phyloP scores from a whole-genome alignment of 2,113 vertebrate species.

The Nannospalax galili region DNA sequence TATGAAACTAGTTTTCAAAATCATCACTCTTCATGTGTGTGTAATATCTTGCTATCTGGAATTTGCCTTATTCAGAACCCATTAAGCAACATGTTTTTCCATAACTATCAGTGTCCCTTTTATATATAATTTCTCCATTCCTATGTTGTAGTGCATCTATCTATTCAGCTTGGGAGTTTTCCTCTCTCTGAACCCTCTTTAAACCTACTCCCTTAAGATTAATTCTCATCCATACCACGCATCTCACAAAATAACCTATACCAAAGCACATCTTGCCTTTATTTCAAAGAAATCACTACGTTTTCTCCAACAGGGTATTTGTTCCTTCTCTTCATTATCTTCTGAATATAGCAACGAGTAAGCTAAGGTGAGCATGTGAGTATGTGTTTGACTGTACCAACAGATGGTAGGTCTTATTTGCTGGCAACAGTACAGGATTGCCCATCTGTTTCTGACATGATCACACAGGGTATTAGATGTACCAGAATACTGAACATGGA shows the following conservation, averaged over 20 bases:
- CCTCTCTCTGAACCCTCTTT: slow-evolving; percentile 47
- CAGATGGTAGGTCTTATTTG: slow-evolving; percentile 67
- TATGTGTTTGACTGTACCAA: slow-evolving; percentile 38
- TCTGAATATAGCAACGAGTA: slow-evolving; percentile 46
- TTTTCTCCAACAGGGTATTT: not conserved
- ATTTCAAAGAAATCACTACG: slow-evolving; percentile 44
- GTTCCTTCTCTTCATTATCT: slow-evolving; percentile 48
- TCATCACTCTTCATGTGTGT: slow-evolving; percentile 32
- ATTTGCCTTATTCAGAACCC: slow-evolving; percentile 10
- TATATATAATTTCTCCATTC: not conserved
- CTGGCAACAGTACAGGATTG: slow-evolving; percentile 50
- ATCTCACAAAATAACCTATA: not conserved
- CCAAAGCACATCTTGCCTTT: slow-evolving; percentile 32
- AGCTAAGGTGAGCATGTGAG: slow-evolving; percentile 55
- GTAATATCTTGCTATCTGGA: slow-evolving; percentile 21
- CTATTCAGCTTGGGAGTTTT: not conserved
- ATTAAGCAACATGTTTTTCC: not conserved
- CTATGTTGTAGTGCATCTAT: not conserved
- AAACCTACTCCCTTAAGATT: slow-evolving; percentile 34
- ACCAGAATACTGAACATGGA: slow-evolving; percentile 59
- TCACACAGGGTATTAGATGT: slow-evolving; percentile 66
- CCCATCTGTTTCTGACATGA: slow-evolving; percentile 60
- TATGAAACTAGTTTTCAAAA: slow-evolving; percentile 55
- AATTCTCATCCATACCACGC: not conserved
- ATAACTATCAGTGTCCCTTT: slow-evolving; percentile 36